These are phyloP conservation scores for Rhabdomys dilectus DNA, from an alignment of 2,113 vertebrate genomes.

Conservation along the genomic window DNA sequence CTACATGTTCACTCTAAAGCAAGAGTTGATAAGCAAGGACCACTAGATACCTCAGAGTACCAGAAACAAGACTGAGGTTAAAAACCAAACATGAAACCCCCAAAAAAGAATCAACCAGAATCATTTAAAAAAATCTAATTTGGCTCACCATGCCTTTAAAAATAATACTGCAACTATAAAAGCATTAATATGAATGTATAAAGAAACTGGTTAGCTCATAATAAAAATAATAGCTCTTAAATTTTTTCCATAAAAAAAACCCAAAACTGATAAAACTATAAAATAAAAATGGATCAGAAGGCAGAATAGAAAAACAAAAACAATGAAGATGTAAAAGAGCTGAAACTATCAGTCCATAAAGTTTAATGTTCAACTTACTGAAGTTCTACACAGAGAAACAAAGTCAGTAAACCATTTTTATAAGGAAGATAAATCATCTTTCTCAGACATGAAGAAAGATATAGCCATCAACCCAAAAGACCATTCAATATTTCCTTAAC, in stretches of 20 bases:
- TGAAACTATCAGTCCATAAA: neutral
- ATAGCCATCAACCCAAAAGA: neutral
- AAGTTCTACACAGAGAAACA: neutral
- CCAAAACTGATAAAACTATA: conserved; percentile 10
- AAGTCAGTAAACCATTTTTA: neutral
- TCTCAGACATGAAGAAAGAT: neutral
- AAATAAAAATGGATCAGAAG: conserved; percentile 5
- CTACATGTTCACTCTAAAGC: conserved; percentile 37
- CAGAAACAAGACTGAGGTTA: neutral
- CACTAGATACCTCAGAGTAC: neutral
- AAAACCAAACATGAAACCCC: neutral
- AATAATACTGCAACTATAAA: conserved; percentile 12
- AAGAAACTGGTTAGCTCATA: neutral
- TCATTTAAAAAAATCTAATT: neutral
- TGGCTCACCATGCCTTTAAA: neutral
- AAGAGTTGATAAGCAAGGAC: neutral
- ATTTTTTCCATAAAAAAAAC: neutral
- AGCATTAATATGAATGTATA: conserved; percentile 35
- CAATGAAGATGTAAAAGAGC: neutral
- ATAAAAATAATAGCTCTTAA: conserved; percentile 14
- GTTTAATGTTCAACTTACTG: neutral
- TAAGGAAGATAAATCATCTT: neutral
- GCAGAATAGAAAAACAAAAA: neutral
- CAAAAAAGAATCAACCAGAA: neutral
- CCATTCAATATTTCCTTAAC: neutral